These are phyloP conservation scores for Medauroidea extradentata DNA, from an alignment of 1,140 invertebrate species.

Conservation along the genomic window DNA sequence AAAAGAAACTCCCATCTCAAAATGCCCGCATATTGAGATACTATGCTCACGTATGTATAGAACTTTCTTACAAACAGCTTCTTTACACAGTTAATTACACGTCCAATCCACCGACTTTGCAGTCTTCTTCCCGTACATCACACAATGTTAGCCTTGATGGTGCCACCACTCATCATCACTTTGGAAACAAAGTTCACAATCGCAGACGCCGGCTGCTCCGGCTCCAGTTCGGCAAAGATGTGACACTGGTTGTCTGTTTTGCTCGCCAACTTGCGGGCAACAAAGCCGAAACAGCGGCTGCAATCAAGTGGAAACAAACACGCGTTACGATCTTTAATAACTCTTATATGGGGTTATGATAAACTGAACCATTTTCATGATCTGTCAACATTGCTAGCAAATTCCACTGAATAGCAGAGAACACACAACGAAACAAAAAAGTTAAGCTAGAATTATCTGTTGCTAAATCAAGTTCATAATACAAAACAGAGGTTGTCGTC, in stretches of 20 bases:
- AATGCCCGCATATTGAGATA: background rate
- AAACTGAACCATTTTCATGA: too few relatives aligned
- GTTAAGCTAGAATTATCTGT: too few relatives aligned
- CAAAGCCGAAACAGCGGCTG: conserved; percentile 90
- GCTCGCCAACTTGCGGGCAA: conserved; percentile 76
- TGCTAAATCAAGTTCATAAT: too few relatives aligned
- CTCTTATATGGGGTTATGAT: too few relatives aligned
- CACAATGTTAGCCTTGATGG: conserved; percentile 52
- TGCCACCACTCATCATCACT: conserved; percentile 57
- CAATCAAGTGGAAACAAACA: conserved; percentile 25
- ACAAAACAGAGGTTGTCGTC: too few relatives aligned
- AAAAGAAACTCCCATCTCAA: background rate
- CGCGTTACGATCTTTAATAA: too few relatives aligned
- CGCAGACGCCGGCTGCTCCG: conserved; percentile 90
- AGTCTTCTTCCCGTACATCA: conserved; percentile 26
- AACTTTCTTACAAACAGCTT: too few relatives aligned
- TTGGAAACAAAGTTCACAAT: conserved; percentile 96
- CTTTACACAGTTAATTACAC: too few relatives aligned
- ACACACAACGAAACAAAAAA: too few relatives aligned
- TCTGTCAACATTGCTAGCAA: too few relatives aligned
- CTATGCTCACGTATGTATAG: background rate
- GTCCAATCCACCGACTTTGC: too few relatives aligned
- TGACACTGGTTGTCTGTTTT: conserved; percentile 92
- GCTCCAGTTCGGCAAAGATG: conserved; percentile 91
- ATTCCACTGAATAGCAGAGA: too few relatives aligned